phyloP scores from a whole-genome alignment of 1,140 invertebrate genomes.

The Hyles vespertilio region DNA sequence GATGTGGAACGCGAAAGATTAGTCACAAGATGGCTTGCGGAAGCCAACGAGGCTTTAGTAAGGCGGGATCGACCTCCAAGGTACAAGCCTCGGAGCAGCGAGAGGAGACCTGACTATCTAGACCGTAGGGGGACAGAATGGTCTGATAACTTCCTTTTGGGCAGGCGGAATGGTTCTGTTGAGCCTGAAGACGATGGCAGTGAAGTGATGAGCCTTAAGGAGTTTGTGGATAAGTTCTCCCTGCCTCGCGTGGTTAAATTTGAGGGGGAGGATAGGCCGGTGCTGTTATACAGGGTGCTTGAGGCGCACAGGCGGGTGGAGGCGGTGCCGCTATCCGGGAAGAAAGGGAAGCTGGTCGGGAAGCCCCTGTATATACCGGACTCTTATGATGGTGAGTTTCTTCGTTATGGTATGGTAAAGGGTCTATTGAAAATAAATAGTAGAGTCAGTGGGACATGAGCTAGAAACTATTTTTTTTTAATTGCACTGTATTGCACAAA shows the following conservation, averaged over 20 bases:
- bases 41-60: conserved; percentile 70
- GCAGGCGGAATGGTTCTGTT: conserved; percentile 55
- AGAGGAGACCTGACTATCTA: conserved; percentile 54
- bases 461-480: no score
- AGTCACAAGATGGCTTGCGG: conserved; percentile 71
- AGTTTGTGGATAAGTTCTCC: conserved; percentile 77
- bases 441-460: no score
- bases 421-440: no score
- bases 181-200: conserved; percentile 63
- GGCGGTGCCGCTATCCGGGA: conserved; percentile 72
- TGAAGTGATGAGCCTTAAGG: conserved; percentile 67
- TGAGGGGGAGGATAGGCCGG: conserved; percentile 69
- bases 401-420: conserved; percentile 2
- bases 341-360: conserved; percentile 75
- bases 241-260: conserved; percentile 76
- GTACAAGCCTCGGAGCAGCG: conserved; percentile 64
- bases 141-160: conserved; percentile 70
- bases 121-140: conserved; percentile 65
- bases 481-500: no score
- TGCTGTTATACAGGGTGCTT: conserved; percentile 75
- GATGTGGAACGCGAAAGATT: conserved; percentile 68
- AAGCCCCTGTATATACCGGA: conserved; percentile 77
- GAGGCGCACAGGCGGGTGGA: conserved; percentile 76
- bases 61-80: conserved; percentile 55
- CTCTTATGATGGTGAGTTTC: conserved; percentile 76